Percentiles rank a stretch among this genome's conserved stretches.
Evolutionary conservation across 2,888 invertebrate species (phyloP).

Genomic region (Leptodirus hochenwartii): DNA sequence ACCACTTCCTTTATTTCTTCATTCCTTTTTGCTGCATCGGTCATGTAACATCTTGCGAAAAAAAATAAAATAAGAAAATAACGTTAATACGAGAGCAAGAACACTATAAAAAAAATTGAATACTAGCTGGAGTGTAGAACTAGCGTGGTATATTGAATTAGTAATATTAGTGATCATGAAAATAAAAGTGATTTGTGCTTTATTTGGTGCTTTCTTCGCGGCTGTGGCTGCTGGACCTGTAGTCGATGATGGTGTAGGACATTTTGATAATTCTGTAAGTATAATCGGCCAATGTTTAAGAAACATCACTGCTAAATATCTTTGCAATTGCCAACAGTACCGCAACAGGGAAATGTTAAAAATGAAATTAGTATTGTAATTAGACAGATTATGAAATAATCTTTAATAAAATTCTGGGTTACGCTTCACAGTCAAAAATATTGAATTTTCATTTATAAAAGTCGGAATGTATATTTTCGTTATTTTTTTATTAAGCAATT

Average conservation of each 20-base stretch:
- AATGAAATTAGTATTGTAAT: too few species aligned
- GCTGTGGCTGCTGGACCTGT: conserved; percentile 22
- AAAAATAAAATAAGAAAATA: conserved; percentile 4
- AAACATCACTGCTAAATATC: too few species aligned
- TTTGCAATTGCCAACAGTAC: too few species aligned
- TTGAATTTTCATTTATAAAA: too few species aligned
- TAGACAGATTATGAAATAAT: too few species aligned
- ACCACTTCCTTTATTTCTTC: conserved; percentile 20
- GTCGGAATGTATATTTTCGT: too few species aligned
- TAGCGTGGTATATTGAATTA: conserved; percentile 2
- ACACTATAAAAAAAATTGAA: background rate
- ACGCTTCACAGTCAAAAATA: too few species aligned
- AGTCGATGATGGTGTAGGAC: conserved; percentile 19
- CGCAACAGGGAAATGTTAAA: too few species aligned
- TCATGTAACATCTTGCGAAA: conserved; percentile 16
- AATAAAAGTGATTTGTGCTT: conserved; percentile 25
- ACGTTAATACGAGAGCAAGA: conserved; percentile 4
- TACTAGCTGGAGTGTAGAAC: conserved; percentile 1
- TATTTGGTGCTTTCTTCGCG: conserved; percentile 18
- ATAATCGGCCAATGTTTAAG: too few species aligned
- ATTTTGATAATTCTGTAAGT: conserved; percentile 27
- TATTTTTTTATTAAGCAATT: too few species aligned
- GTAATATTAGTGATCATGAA: conserved; percentile 17
- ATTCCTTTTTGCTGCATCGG: conserved; percentile 27
- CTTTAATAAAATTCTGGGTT: too few species aligned